Evolutionary conservation across 2,113 vertebrate genomes (phyloP).

Genomic region (Aldabrachelys gigantea): DNA sequence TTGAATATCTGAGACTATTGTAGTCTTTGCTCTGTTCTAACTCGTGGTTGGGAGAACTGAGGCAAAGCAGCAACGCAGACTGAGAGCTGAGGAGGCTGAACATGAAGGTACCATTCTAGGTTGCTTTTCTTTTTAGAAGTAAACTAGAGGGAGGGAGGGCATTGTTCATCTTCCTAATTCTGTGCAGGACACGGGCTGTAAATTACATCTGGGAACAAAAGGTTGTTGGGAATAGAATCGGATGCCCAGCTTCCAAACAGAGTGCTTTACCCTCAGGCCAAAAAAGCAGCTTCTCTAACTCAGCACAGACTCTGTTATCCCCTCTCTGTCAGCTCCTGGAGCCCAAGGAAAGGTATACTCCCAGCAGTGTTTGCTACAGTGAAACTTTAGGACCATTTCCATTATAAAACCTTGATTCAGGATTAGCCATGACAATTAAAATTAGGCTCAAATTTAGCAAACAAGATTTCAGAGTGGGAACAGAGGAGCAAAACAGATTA

Average conservation of each 20-base stretch:
- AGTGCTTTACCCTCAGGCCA: slow-evolving; percentile 64
- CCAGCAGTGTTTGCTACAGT: not conserved
- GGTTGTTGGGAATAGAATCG: slow-evolving; percentile 51
- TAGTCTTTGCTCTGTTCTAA: not conserved
- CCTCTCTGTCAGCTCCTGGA: not conserved
- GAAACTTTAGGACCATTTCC: not conserved
- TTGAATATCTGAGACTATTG: not conserved
- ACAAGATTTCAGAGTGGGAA: slow-evolving; percentile 10
- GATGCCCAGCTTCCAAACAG: slow-evolving; percentile 55
- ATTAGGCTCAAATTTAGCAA: slow-evolving; percentile 40
- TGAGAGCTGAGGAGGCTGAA: slow-evolving; percentile 10
- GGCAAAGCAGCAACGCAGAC: slow-evolving; percentile 64
- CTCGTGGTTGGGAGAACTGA: slow-evolving; percentile 38
- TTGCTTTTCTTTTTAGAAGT: slow-evolving; percentile 54
- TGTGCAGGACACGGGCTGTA: slow-evolving; percentile 61
- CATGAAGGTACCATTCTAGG: slow-evolving; percentile 35
- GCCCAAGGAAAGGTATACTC: not conserved
- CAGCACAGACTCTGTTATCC: not conserved
- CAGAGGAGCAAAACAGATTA: slow-evolving; percentile 52
- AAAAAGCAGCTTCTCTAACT: slow-evolving; percentile 57
- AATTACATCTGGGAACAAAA: slow-evolving; percentile 72
- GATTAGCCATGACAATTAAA: slow-evolving; percentile 51
- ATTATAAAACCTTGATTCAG: slow-evolving; percentile 9
- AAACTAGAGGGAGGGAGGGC: slow-evolving; percentile 1
- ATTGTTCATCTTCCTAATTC: slow-evolving; percentile 61